phyloP scores from a whole-genome alignment of 2,113 vertebrate genomes.

The Rhadina sibilatrix region DNA sequence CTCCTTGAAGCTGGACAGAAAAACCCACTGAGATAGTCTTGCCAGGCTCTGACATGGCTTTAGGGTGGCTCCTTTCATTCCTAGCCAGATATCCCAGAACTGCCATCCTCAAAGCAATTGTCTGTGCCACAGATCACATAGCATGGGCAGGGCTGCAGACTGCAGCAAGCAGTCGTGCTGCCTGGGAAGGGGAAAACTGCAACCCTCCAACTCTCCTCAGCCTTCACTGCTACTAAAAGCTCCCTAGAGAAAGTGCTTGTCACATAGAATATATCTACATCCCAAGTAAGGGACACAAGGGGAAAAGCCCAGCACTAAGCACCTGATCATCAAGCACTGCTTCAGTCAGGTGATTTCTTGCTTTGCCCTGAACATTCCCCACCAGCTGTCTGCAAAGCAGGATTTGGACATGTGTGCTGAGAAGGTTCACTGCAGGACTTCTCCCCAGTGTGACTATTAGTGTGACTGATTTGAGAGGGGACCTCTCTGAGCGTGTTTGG shows the following conservation, averaged over 20 bases:
- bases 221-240: neutral
- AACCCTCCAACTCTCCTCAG: neutral
- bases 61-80: neutral
- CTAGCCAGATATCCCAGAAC: neutral
- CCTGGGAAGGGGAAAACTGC: neutral
- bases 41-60: neutral
- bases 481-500: fast-evolving
- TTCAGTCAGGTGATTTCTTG: neutral
- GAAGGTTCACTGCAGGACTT: neutral
- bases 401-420: neutral
- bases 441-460: neutral
- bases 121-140: neutral
- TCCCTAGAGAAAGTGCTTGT: neutral
- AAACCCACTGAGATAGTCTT: neutral
- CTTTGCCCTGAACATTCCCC: neutral
- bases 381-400: neutral
- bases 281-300: neutral
- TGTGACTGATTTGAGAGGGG: neutral
- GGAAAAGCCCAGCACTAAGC: neutral
- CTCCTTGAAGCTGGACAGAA: neutral
- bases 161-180: neutral
- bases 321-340: neutral
- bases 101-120: neutral
- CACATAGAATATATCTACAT: neutral
- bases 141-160: neutral